Percentiles rank a stretch among this genome's conserved stretches.
These are phyloP conservation scores for Nymphalis urticae DNA, from an alignment of 2,888 invertebrate species.

Conservation along the genomic window DNA sequence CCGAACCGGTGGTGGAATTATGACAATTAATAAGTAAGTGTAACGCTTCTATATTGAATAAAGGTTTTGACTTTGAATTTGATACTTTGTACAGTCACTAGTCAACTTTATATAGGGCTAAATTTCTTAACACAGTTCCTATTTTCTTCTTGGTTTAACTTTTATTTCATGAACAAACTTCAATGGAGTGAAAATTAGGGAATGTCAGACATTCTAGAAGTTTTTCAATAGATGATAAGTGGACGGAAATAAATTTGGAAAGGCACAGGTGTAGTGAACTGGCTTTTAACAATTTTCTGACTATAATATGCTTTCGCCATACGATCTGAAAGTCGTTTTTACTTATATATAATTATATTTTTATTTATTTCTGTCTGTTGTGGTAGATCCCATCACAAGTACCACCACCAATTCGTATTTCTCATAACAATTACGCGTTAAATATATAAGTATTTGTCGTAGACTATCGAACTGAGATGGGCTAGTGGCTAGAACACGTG, in stretches of 20 bases:
- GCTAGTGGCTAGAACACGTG: too few relatives aligned
- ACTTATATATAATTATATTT: not conserved
- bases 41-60: too few relatives aligned
- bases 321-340: conserved; percentile 2
- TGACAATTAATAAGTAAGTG: too few relatives aligned
- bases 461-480: too few relatives aligned
- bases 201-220: not conserved
- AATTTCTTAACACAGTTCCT: not conserved
- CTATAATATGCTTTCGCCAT: not conserved
- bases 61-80: too few relatives aligned
- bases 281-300: conserved; percentile 16
- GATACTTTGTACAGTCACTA: not conserved
- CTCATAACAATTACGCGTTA: too few relatives aligned
- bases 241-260: conserved; percentile 4
- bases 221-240: not conserved
- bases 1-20: too few relatives aligned
- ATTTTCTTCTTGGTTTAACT: not conserved
- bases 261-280: conserved; percentile 12
- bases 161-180: not conserved
- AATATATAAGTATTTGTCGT: too few relatives aligned
- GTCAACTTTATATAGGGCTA: not conserved
- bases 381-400: not conserved
- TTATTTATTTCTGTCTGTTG: not conserved
- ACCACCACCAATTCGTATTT: too few relatives aligned
- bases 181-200: not conserved